Evolutionary conservation across 2,113 vertebrate genomes (phyloP), one percentile per base, ranked within the genome.

Genomic region (Hoplias malabaricus): DNA sequence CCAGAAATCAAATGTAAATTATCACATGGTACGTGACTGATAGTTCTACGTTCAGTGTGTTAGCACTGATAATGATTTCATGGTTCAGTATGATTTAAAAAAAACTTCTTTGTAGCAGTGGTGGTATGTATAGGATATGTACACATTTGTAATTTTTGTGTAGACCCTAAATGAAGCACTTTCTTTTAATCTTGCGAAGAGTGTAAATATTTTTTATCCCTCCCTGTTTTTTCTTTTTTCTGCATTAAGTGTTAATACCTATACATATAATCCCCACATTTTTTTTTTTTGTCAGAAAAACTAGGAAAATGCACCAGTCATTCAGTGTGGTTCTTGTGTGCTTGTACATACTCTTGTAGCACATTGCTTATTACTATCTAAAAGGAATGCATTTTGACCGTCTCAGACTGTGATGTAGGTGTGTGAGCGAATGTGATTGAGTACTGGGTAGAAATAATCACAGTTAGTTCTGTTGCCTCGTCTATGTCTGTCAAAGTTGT

Each of bases 151-250:
- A 42, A 31, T 78, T 66, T 77, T 69, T 78, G 46, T 66, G 25
- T 81, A 86, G 75, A 86, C 83, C 83, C 84, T 65, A 79, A 87
- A 71, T 73, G 53, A 91, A 89, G 92, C 90, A 92, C 91, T 92
- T 92, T 90, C 73, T 77, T 89, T 71, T 76, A 12, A 19, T 83
- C 89, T 87, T 80, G 82, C 79, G 80, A 86, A 81, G 71, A 87
- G 81, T 88, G 86, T 90, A 90, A 85, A 89, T 83, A 90, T 83
- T 84, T 86, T 79, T 88, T 78, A 90, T 87, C 81, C 85, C 85
- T 87, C 85, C 87, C 88, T 46, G 77, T 65, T 87, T 88, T 79
- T 83, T 72, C 83, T 82, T 84, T 82, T 83, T 81, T 87, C 81
- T 82, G 72, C 82, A 83, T 85, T 80, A 40, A 77, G 71, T 85